Evolutionary conservation across 2,888 invertebrate species (phyloP), one percentile per base, ranked within the genome.

Genomic region (Lasioglossum figueresi): DNA sequence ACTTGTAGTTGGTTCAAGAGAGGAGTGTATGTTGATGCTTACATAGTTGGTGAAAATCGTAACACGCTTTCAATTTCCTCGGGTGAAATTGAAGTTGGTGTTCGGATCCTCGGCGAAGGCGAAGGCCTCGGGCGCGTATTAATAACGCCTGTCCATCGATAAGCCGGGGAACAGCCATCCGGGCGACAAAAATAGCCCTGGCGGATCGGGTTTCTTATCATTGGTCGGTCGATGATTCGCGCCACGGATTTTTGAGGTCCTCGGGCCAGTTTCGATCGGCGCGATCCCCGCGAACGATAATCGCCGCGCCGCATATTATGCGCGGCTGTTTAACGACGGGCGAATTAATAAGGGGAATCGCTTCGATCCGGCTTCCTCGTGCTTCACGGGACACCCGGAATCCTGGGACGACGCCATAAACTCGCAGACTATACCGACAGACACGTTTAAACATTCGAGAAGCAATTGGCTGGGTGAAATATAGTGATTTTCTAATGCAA

Each of bases 291-390:
- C 19, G 66, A 37, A 75, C 74, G 45, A 63, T 78, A 73, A 80
- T 76, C 52, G 73, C 16, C 40, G 37, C 48, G 48, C 16, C 19
- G 52, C 48, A 34, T 59, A 80, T 72, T 37, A 83, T 48, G 27
- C 52, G 27, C 56, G 59, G 16, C n/a, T 48, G 73, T 56, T 76
- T 66, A 76, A 73, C 68, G 73, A n/a, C 56, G 19, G 52, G 78
- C 80, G 76, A 81, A 88, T 84, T 88, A 86, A 87, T 88, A 84
- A 88, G 76, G 66, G 23, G 76, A 80, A 71, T 76, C 63, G 63
- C 63, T 37, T 43, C 37, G 68, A 80, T 27, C 56, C 70, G 52
- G 37, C 45, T 77, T 74, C 63, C 40, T 37, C 37, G 78, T 40
- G 59, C 37, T 66, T 66, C 76, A 16, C 66, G 63, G 70, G 45